Conservation (phyloP, 2,888 invertebrate genomes). For the Machimus rusticus region DNA sequence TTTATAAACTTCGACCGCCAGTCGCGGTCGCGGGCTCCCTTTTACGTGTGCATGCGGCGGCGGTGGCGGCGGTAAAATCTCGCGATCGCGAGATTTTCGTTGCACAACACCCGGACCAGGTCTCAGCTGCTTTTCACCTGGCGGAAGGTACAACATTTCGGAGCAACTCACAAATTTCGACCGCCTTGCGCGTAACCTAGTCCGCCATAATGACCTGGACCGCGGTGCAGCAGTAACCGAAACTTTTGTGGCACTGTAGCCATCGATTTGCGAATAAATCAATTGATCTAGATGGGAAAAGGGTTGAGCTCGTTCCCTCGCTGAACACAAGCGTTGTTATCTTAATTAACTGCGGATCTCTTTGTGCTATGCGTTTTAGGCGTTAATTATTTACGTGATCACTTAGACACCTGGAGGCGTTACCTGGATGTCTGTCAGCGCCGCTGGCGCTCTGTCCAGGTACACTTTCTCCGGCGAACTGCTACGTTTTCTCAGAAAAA, state of each 20-base stretch:
- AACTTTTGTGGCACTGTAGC: background rate
- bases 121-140: background rate
- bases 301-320: background rate
- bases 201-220: background rate
- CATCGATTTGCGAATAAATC: background rate
- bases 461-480: background rate
- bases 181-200: background rate
- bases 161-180: background rate
- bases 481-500: background rate
- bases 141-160: background rate
- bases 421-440: background rate
- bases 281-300: background rate
- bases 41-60: slow-evolving; percentile 18
- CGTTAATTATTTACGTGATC: background rate
- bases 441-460: background rate
- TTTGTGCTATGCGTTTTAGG: background rate
- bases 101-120: slow-evolving; percentile 9
- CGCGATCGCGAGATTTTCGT: background rate
- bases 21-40: background rate
- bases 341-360: background rate
- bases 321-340: background rate
- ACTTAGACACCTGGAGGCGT: background rate
- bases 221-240: background rate
- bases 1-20: slow-evolving; percentile 38
- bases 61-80: background rate